A percentile compares a stretch with the other conserved stretches of the same genome.
Conservation (phyloP, 2,113 vertebrate species). For the Podarcis muralis region DNA sequence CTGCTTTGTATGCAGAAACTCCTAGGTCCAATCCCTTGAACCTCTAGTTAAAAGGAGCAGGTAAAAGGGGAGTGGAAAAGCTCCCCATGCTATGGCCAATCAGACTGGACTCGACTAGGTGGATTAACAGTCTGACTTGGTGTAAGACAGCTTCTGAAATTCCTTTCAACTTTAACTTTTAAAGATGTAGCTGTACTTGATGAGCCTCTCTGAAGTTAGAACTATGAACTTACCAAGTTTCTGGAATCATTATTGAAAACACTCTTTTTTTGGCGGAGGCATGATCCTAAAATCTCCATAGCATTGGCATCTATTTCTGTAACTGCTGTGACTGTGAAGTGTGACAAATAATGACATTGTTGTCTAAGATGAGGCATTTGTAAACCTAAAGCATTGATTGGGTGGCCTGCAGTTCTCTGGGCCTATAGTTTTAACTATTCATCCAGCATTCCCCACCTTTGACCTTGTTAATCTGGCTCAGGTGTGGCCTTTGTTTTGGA, state of each 20-base stretch:
- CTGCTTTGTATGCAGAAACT: neutral
- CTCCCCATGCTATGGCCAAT: neutral
- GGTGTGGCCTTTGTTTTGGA: neutral
- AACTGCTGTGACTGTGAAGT: neutral
- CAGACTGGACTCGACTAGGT: neutral
- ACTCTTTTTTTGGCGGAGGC: neutral
- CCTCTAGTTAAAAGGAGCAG: neutral
- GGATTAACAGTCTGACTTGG: no score
- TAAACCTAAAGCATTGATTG: neutral
- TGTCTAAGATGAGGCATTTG: neutral
- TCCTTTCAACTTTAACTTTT: neutral
- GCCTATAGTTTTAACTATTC: neutral
- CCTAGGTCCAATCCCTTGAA: neutral
- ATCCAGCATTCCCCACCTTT: neutral
- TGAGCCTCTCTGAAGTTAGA: neutral
- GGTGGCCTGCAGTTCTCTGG: neutral
- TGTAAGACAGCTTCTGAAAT: no score
- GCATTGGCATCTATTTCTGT: neutral
- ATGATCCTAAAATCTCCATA: neutral
- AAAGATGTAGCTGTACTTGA: neutral
- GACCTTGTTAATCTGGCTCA: neutral
- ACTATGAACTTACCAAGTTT: neutral
- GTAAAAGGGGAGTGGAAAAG: neutral
- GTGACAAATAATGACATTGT: neutral
- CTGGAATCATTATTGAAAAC: neutral